Base-by-base conservation (phyloP, 2,888 invertebrate species). In the Steinernema carpocapsae region DNA sequence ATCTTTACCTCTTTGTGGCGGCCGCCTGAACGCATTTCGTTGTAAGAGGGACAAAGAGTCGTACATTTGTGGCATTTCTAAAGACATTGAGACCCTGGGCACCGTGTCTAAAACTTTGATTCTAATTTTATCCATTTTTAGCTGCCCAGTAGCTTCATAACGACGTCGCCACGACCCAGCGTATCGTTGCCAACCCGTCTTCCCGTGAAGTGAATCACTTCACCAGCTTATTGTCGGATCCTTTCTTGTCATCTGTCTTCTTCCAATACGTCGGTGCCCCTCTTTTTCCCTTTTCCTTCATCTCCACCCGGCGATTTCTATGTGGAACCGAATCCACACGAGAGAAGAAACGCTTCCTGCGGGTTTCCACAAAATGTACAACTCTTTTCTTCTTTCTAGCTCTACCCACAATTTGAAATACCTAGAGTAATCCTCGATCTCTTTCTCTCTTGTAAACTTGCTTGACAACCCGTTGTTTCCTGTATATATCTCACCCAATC, bases 291-390 rank as follows among this genome's bases (percentile, higher is more conserved):
- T 3, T 6, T 12, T 14, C 26, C 56, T 14, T 14, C 26, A 12
- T 56, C 26, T 19, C 22, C 56, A 56, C 26, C 26, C 51, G 51
- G 51, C 10, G 56, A 12, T 43, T 56, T 56, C 48, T 48, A n/a
- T 56, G 56, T 56, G 56, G 56, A 56, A 56, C 22, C 56, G 56
- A 22, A 56, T 56, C 56, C 56, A 56, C 56, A 56, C 56, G 56
- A 56, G 56, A 56, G 56, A 56, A 24, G 56, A 56, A 56, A 26
- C 26, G 56, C 22, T 26, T 26, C 26, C 56, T n/a, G 56, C 56
- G 56, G 56, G 56, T 56, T 26, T 56, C 56, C 26, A 12, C 26
- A 24, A 17, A 48, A n/a, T 48, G 48, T 48, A 48, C 48, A 48
- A 48, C 48, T 48, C n/a, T 48, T 14, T 14, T 14, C 48, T 48